Evolutionary conservation across 2,113 vertebrate species (phyloP).

Genomic region (Thoracochromis brauschi): DNA sequence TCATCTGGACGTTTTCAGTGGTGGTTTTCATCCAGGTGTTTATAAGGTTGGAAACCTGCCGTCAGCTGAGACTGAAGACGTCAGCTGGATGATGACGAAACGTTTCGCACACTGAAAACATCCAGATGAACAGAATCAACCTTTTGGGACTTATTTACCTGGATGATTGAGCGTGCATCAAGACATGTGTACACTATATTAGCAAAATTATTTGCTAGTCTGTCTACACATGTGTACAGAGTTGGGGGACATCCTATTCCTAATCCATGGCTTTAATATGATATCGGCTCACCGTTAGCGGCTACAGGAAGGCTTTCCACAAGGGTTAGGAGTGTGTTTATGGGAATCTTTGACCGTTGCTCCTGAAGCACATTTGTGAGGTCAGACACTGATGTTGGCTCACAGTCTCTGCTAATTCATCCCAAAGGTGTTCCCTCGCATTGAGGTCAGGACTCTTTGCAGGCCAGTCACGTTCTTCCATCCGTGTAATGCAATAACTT

Average conservation of each 20-base stretch:
- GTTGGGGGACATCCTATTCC: background rate
- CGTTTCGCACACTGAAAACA: background rate
- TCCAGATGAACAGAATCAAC: background rate
- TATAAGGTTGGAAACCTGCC: background rate
- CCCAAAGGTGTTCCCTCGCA: background rate
- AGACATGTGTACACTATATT: background rate
- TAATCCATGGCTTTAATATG: background rate
- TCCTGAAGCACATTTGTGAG: background rate
- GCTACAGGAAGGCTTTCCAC: background rate
- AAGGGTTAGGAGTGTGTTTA: background rate
- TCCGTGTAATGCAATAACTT: background rate
- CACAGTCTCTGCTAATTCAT: background rate
- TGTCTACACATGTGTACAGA: background rate
- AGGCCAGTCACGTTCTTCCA: background rate
- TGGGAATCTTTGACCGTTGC: background rate
- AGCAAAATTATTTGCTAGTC: background rate
- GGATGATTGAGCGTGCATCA: background rate
- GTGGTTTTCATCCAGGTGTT: background rate
- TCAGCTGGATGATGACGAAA: background rate
- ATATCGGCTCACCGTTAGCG: fast-evolving
- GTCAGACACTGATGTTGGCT: background rate
- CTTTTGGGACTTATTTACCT: background rate
- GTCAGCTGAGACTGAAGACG: background rate
- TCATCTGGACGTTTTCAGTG: background rate
- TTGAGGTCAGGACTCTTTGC: background rate